Percentiles rank a stretch among this genome's conserved stretches.
phyloP scores from a whole-genome alignment of 1,140 invertebrate species.

The Phenacoccus solenopsis region DNA sequence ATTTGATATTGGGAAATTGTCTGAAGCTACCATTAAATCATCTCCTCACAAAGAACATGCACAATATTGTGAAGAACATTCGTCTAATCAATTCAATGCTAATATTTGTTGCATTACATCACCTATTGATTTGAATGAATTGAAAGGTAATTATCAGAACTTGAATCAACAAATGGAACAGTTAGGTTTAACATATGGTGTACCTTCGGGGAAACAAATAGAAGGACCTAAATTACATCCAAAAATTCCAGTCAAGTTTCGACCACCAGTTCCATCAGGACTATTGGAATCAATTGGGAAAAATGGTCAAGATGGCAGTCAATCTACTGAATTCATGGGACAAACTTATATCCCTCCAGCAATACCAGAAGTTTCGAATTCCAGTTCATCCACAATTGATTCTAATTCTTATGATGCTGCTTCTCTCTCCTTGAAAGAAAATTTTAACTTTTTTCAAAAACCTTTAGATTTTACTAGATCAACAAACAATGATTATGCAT shows the following conservation, averaged over 20 bases:
- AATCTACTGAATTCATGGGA: slow-evolving; percentile 24
- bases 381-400: not conserved
- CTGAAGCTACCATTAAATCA: not conserved
- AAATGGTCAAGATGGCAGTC: slow-evolving; percentile 30
- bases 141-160: not conserved
- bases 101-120: too few species aligned
- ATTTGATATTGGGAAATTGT: not conserved
- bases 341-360: slow-evolving; percentile 50
- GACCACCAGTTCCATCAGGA: slow-evolving; percentile 51
- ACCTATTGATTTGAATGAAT: not conserved
- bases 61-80: not conserved
- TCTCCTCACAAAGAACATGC: not conserved
- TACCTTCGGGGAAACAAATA: slow-evolving; percentile 28
- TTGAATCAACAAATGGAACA: not conserved
- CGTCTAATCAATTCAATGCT: not conserved
- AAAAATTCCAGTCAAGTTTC: slow-evolving; percentile 47
- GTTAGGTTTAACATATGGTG: slow-evolving; percentile 24
- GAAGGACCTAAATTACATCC: slow-evolving; percentile 34
- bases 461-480: too few species aligned
- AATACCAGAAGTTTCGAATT: slow-evolving; percentile 38
- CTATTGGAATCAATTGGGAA: slow-evolving; percentile 44
- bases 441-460: too few species aligned
- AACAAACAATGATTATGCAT: not conserved
- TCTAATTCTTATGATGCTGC: not conserved
- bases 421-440: not conserved